Evolutionary conservation across 2,888 invertebrate genomes (phyloP).

Genomic region (Drosophila basisetae): DNA sequence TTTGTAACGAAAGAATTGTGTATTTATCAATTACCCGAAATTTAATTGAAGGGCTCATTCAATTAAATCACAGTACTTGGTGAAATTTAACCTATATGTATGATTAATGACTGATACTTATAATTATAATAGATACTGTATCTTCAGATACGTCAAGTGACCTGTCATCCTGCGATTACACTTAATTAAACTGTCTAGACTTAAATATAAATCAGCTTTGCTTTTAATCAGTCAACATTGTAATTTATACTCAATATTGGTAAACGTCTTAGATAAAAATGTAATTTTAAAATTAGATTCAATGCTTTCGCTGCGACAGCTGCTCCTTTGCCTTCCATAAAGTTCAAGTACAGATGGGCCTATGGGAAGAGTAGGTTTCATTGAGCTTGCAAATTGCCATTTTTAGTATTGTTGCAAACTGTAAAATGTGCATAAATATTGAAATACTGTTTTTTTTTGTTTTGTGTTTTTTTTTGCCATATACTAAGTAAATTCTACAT

Average conservation of each 20-base stretch:
- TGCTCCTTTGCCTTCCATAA: constrained; percentile 23
- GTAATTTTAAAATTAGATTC: constrained; percentile 17
- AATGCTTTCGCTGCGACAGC: constrained; percentile 1
- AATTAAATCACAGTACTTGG: constrained; percentile 74
- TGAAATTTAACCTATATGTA: constrained; percentile 1
- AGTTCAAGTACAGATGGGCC: constrained; percentile 42
- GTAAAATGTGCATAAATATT: constrained; percentile 62
- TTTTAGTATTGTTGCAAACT: constrained; percentile 68
- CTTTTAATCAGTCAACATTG: constrained; percentile 69
- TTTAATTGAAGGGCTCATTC: constrained; percentile 79
- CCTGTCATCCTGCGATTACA: not conserved
- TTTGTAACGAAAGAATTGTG: constrained; percentile 16
- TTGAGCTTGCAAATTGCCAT: constrained; percentile 33
- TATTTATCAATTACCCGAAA: constrained; percentile 66
- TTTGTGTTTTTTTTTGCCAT: constrained; percentile 1
- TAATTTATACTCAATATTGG: constrained; percentile 37
- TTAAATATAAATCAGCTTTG: constrained; percentile 68
- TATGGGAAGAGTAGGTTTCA: constrained; percentile 28
- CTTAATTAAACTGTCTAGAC: constrained; percentile 21
- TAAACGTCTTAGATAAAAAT: constrained; percentile 24
- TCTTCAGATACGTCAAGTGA: not conserved
- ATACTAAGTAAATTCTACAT: constrained; percentile 13
- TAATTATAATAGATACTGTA: not conserved
- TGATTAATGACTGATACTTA: constrained; percentile 3
- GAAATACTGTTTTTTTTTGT: constrained; percentile 22